These are phyloP conservation scores for Dipodomys merriami DNA, from an alignment of 2,113 vertebrate genomes.

Conservation along the genomic window DNA sequence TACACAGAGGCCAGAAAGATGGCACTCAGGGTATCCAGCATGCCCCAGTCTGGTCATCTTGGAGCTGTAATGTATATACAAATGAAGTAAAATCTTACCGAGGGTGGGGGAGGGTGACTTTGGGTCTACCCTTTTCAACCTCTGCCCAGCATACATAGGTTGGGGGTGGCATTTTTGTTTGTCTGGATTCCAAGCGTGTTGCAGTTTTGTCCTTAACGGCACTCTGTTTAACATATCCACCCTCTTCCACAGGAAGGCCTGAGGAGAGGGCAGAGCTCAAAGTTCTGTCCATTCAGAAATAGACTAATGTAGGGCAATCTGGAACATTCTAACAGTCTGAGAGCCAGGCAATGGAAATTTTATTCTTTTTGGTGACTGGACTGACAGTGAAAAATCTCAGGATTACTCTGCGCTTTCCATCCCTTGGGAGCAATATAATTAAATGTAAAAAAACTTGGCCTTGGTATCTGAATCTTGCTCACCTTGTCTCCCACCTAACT, in stretches of 20 bases:
- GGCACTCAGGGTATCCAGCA: neutral
- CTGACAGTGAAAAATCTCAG: neutral
- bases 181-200: neutral
- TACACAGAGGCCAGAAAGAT: neutral
- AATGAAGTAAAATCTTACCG: neutral
- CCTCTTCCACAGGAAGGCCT: neutral
- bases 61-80: neutral
- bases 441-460: neutral
- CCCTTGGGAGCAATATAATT: neutral
- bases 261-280: neutral
- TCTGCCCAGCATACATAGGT: accelerated
- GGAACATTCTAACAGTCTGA: slow-evolving; percentile 2
- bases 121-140: neutral
- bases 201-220: neutral
- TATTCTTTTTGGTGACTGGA: slow-evolving; percentile 20
- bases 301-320: neutral
- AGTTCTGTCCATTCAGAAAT: slow-evolving; percentile 19
- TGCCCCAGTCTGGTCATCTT: neutral
- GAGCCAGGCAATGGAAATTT: neutral
- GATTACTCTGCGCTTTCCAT: neutral
- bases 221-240: neutral
- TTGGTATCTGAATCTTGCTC: neutral
- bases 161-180: neutral
- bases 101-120: neutral
- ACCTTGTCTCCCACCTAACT: neutral